Conservation (phyloP, 2,888 invertebrate genomes). For the Latheticus oryzae region DNA sequence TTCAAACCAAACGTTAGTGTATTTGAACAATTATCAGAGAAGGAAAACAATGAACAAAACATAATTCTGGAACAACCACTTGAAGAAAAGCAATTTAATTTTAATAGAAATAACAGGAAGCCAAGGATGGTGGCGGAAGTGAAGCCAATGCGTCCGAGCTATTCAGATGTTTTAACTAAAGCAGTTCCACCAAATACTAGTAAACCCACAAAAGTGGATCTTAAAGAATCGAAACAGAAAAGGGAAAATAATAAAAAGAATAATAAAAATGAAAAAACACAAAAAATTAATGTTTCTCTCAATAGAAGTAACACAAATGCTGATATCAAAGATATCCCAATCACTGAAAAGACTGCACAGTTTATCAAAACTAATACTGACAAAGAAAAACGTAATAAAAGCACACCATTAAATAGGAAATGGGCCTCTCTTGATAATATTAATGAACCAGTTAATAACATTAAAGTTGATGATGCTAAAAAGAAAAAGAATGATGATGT, state of each 20-base stretch:
- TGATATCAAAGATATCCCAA: conserved; percentile 64
- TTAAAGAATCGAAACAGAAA: conserved; percentile 62
- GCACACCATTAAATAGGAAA: conserved; percentile 66
- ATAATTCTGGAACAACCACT: conserved; percentile 43
- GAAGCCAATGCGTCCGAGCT: conserved; percentile 87
- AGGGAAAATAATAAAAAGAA: conserved; percentile 63
- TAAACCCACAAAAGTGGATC: conserved; percentile 62
- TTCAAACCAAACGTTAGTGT: conserved; percentile 64
- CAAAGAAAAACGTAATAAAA: conserved; percentile 63
- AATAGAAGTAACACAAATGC: conserved; percentile 70
- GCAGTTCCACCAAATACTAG: conserved; percentile 63
- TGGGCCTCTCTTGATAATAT: conserved; percentile 73
- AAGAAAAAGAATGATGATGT: conserved; percentile 58
- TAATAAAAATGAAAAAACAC: conserved; percentile 62
- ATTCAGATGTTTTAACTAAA: conserved; percentile 86
- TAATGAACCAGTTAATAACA: conserved; percentile 63
- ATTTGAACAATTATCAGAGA: conserved; percentile 55
- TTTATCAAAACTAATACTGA: conserved; percentile 54
- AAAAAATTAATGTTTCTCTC: conserved; percentile 58
- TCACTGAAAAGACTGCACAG: conserved; percentile 55
- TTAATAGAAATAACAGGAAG: conserved; percentile 69
- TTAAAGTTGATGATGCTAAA: conserved; percentile 63
- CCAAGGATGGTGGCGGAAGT: conserved; percentile 85
- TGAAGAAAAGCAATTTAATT: conserved; percentile 65
- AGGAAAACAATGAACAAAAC: conserved; percentile 44